Evolutionary conservation across 2,888 invertebrate species (phyloP).

Genomic region (Chrysolina americana): DNA sequence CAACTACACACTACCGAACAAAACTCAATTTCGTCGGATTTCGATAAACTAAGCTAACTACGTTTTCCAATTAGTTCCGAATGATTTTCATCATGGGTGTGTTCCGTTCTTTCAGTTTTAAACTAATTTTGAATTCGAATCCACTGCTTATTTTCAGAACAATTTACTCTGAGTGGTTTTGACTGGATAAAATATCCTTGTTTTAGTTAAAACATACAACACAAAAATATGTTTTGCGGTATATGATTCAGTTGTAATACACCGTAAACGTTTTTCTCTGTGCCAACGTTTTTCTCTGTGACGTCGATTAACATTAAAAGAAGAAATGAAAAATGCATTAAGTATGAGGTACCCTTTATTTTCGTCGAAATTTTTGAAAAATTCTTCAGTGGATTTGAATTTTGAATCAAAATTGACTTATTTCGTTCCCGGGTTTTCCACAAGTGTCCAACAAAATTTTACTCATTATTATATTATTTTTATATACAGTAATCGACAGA

Average conservation of each 20-base stretch:
- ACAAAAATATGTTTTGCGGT: not conserved
- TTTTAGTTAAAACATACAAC: not conserved
- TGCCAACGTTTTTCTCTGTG: too few species aligned
- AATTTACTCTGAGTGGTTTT: not conserved
- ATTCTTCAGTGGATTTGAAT: too few species aligned
- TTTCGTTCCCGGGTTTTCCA: too few species aligned
- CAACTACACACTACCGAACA: not conserved
- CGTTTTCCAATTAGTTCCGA: constrained; percentile 1
- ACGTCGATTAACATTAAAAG: too few species aligned
- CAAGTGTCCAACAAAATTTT: too few species aligned
- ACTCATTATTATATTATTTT: too few species aligned
- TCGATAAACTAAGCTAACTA: not conserved
- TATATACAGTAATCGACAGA: too few species aligned
- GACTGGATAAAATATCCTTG: not conserved
- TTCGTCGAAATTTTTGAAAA: too few species aligned
- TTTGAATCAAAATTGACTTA: too few species aligned
- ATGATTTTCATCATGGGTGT: not conserved
- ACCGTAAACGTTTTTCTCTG: too few species aligned
- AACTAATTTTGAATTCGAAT: not conserved
- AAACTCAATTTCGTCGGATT: constrained; percentile 4
- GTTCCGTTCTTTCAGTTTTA: not conserved
- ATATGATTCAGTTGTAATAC: not conserved
- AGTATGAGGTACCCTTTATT: too few species aligned
- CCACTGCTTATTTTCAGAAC: not conserved
- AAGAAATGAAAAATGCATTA: too few species aligned